Percentiles rank a stretch among this genome's conserved stretches.
Conservation (phyloP, 2,113 vertebrate genomes). For the Lepisosteus osseus region DNA sequence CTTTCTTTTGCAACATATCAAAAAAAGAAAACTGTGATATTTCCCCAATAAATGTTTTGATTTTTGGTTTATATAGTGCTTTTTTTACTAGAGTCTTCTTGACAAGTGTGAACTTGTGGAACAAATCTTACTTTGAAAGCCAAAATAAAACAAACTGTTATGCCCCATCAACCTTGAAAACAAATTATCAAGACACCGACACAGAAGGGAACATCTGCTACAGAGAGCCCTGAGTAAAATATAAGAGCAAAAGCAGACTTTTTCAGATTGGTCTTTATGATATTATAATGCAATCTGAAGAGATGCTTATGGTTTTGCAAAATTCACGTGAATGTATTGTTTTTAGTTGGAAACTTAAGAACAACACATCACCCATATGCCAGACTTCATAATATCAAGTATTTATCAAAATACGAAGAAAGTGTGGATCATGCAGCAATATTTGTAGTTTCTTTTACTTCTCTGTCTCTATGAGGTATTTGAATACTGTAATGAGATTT, state of each 20-base stretch:
- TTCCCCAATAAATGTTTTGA: no score
- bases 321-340: slow-evolving; percentile 49
- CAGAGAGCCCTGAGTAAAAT: slow-evolving; percentile 33
- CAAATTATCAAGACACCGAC: slow-evolving; percentile 45
- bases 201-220: slow-evolving; percentile 53
- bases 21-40: no score
- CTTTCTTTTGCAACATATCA: no score
- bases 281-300: slow-evolving; percentile 53
- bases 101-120: slow-evolving; percentile 2
- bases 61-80: no score
- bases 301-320: slow-evolving; percentile 49
- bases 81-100: neutral
- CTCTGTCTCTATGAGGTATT: no score
- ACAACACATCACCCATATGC: slow-evolving; percentile 65
- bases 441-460: no score
- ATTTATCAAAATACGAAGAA: slow-evolving; percentile 34
- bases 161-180: slow-evolving; percentile 51
- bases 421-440: no score
- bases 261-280: slow-evolving; percentile 41
- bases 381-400: slow-evolving; percentile 2
- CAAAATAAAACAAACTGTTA: slow-evolving; percentile 46
- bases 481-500: no score
- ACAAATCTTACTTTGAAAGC: neutral
- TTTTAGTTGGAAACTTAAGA: slow-evolving; percentile 27
- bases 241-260: slow-evolving; percentile 33